Evolutionary conservation across 2,797 vertebrate genomes (phyloP), one percentile per base, ranked within the genome.

Genomic region (Tamandua tetradactyla): DNA sequence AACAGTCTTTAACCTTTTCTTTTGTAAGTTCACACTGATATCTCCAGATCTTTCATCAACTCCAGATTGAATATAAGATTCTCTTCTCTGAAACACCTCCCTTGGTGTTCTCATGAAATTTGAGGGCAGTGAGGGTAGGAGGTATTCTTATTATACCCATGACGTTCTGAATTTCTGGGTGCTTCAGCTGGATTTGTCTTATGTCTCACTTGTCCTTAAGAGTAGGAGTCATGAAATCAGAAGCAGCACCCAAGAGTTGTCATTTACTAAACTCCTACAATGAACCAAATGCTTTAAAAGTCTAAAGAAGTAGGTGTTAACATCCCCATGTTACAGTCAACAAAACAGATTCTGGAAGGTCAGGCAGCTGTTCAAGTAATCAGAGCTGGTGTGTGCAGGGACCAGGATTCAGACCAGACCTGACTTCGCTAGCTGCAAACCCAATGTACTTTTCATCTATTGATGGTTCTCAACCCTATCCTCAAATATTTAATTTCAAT

Each of bases 121-220:
- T 59, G 0, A 0, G 64, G 7, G 66, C 4, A 35, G 8, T 27
- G 18, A 79, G 62, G 5, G 11, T 27, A 25, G 13, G 27, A 1
- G 1, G 4, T n/a, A 25, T 25, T 64, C 22, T 32, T 49, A 3
- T 9, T 17, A n/a, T 32, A 25, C n/a, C 11, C 22, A 7, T 23
- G 68, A 80, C 30, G 27, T 49, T 42, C 30, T 57, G 7, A 59
- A 76, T 81, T 76, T 83, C 20, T 0, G 20, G 37, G 14, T 49
- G 32, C 12, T 75, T 85, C 30, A 30, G 4, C 7, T 42, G 44
- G 66, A 49, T 5, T 37, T 80, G 13, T 40, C 32, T 75, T 90
- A 81, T 64, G 59, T 94, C 66, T 87, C 44, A 68, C 3, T 69
- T 14, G 32, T 32, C 44, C 32, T 72, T 40, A 25, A 72, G 23